A percentile compares a stretch with the other conserved stretches of the same genome.
These are phyloP conservation scores for Eriosoma lanigerum DNA, from an alignment of 1,140 invertebrate genomes.

Conservation along the genomic window DNA sequence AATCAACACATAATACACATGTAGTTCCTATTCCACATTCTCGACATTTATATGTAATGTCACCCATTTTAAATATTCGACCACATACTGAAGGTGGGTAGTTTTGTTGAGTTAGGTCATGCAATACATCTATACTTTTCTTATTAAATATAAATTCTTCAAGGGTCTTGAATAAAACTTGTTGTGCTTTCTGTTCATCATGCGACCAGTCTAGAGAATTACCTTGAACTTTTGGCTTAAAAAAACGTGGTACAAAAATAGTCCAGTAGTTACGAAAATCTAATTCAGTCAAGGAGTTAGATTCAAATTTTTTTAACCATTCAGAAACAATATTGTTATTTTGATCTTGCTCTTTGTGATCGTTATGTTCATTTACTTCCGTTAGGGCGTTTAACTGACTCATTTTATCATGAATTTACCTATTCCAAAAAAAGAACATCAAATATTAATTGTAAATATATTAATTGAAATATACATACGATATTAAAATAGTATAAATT, in stretches of 20 bases:
- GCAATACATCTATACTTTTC: constrained; percentile 65
- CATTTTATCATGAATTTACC: constrained; percentile 43
- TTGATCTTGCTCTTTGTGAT: constrained; percentile 1
- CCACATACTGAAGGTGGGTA: constrained; percentile 85
- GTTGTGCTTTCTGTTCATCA: constrained; percentile 70
- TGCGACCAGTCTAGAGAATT: constrained; percentile 71
- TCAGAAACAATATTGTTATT: constrained; percentile 56
- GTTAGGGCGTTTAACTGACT: constrained; percentile 18
- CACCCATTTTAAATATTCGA: constrained; percentile 91
- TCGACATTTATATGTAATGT: constrained; percentile 95
- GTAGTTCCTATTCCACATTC: constrained; percentile 97
- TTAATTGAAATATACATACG: neutral
- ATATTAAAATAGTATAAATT: neutral
- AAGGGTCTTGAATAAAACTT: constrained; percentile 69
- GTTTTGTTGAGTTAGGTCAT: constrained; percentile 63
- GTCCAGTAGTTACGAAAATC: constrained; percentile 73
- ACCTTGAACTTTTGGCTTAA: constrained; percentile 68
- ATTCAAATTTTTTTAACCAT: constrained; percentile 67
- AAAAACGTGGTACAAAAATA: constrained; percentile 71
- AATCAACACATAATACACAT: constrained; percentile 96
- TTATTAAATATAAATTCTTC: constrained; percentile 78
- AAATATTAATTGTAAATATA: too few species aligned
- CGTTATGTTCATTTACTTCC: constrained; percentile 39
- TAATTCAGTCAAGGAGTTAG: constrained; percentile 62
- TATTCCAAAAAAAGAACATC: neutral